Evolutionary conservation across 2,888 invertebrate genomes (phyloP).

Genomic region (Caradrina clavipalpis): DNA sequence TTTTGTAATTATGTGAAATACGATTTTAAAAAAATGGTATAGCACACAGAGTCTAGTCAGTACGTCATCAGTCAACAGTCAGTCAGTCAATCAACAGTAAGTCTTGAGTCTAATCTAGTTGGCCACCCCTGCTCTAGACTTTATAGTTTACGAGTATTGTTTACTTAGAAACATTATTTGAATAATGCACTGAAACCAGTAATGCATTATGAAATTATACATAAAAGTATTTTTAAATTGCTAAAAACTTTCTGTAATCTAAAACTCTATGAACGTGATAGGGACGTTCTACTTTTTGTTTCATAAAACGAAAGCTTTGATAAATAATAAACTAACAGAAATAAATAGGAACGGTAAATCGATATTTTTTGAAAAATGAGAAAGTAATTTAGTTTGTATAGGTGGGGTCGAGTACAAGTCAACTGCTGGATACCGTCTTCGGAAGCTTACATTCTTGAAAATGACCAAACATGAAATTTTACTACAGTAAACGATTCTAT

Average conservation of each 20-base stretch:
- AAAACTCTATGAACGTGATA: not conserved
- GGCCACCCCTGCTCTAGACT: not conserved
- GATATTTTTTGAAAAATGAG: not conserved
- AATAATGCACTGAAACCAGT: slow-evolving; percentile 4
- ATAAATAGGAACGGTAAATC: not conserved
- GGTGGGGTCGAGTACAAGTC: no score
- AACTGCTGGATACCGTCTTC: not conserved
- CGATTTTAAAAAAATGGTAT: no score
- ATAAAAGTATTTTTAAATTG: not conserved
- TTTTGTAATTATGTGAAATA: no score
- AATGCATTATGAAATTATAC: no score
- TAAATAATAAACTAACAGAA: not conserved
- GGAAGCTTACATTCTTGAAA: not conserved
- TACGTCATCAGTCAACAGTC: no score
- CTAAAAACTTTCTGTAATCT: not conserved
- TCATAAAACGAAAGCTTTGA: not conserved
- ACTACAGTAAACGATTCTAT: no score
- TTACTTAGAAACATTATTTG: not conserved
- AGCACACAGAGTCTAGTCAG: no score
- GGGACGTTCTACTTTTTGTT: not conserved
- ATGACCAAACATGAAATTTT: no score
- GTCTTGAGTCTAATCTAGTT: no score
- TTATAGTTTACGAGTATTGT: not conserved
- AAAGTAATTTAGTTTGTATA: not conserved
- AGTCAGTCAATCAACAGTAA: no score